These are phyloP conservation scores for Brachycybe producta DNA, from an alignment of 2,888 invertebrate species.

Conservation along the genomic window DNA sequence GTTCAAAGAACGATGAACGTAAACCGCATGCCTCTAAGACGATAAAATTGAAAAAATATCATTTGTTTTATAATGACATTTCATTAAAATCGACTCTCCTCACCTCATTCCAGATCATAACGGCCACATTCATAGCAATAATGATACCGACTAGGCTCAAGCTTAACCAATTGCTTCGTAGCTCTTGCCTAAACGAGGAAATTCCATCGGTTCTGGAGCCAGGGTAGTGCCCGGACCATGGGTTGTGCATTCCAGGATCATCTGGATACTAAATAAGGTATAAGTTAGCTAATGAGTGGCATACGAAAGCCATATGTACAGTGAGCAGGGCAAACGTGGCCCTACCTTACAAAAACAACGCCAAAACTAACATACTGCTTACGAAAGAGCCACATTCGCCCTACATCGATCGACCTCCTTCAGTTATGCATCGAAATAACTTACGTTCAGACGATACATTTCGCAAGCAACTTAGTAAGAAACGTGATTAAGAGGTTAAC, in stretches of 20 bases:
- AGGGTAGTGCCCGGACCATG: slow-evolving; percentile 25
- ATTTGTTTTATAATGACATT: slow-evolving; percentile 1
- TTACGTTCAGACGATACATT: too few relatives aligned
- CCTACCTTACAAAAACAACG: too few relatives aligned
- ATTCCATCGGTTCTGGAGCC: not conserved
- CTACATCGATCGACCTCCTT: too few relatives aligned
- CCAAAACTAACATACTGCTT: too few relatives aligned
- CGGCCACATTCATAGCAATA: not conserved
- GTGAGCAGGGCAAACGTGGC: too few relatives aligned
- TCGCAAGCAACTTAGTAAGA: too few relatives aligned
- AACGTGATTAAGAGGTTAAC: too few relatives aligned
- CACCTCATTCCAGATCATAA: slow-evolving; percentile 78
- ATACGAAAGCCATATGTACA: too few relatives aligned
- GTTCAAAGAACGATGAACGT: slow-evolving; percentile 61
- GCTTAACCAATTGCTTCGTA: slow-evolving; percentile 1
- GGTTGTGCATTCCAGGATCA: slow-evolving; percentile 26
- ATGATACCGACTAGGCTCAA: not conserved
- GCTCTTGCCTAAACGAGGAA: not conserved
- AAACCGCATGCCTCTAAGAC: slow-evolving; percentile 56
- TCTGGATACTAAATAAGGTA: slow-evolving; percentile 29
- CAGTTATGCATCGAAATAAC: too few relatives aligned
- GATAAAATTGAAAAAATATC: not conserved
- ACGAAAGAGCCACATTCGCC: too few relatives aligned
- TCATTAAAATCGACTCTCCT: slow-evolving; percentile 29
- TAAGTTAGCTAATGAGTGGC: too few relatives aligned